Evolutionary conservation across 2,888 invertebrate genomes (phyloP).

Genomic region (Limnephilus marmoratus): DNA sequence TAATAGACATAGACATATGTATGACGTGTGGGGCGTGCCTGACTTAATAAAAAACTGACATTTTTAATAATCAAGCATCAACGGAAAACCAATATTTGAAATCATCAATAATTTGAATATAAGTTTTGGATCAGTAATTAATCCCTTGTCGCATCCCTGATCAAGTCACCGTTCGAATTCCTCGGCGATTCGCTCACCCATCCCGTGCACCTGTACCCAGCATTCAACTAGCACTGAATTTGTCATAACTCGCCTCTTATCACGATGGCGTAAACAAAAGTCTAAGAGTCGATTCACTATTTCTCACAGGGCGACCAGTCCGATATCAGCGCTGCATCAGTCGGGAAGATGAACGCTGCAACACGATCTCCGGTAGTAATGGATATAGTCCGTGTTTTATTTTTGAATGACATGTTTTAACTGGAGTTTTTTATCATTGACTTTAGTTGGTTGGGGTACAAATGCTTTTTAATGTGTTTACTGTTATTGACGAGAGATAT

Average conservation of each 20-base stretch:
- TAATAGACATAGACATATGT: no score
- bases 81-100: not conserved
- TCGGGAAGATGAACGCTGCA: slow-evolving; percentile 42
- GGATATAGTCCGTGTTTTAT: not conserved
- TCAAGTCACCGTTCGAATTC: slow-evolving; percentile 38
- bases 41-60: not conserved
- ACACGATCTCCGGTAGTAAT: slow-evolving; percentile 52
- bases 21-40: no score
- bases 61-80: not conserved
- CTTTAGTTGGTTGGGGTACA: not conserved
- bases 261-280: slow-evolving; percentile 59
- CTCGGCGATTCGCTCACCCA: slow-evolving; percentile 42
- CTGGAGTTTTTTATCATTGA: not conserved
- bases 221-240: slow-evolving; percentile 56
- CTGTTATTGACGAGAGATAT: no score
- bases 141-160: not conserved
- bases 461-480: not conserved
- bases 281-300: slow-evolving; percentile 41
- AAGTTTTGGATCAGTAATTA: not conserved
- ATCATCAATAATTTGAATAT: not conserved
- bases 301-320: slow-evolving; percentile 52
- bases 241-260: slow-evolving; percentile 60
- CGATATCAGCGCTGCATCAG: slow-evolving; percentile 58
- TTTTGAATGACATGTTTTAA: not conserved
- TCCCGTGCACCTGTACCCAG: slow-evolving; percentile 43